Percentiles rank a stretch among this genome's conserved stretches.
phyloP scores from a whole-genome alignment of 2,797 vertebrate species.

The Onychomys torridus region DNA sequence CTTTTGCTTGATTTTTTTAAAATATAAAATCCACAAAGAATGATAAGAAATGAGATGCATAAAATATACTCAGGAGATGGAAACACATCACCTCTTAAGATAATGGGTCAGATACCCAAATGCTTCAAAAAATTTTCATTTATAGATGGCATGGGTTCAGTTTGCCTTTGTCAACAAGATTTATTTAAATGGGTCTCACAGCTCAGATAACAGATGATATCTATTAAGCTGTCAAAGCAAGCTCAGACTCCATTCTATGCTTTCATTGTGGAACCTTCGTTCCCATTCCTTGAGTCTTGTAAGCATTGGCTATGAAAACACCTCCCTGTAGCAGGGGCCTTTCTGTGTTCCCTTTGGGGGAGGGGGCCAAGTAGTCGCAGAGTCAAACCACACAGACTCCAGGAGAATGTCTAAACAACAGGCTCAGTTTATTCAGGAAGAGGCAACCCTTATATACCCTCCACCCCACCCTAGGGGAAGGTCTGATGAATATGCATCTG shows the following conservation, averaged over 20 bases:
- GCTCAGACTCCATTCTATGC: not conserved
- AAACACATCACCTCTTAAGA: not conserved
- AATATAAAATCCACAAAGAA: not conserved
- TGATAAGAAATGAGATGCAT: not conserved
- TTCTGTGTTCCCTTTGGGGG: too few species aligned
- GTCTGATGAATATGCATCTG: too few species aligned
- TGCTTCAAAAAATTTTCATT: not conserved
- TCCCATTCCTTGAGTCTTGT: not conserved
- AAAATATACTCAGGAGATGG: not conserved
- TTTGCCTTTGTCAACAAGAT: not conserved
- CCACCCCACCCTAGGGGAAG: too few species aligned
- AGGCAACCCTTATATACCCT: too few species aligned
- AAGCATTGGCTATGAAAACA: not conserved
- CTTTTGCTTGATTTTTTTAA: not conserved
- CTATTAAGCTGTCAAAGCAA: fast-evolving
- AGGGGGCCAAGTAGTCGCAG: too few species aligned
- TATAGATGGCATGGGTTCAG: fast-evolving
- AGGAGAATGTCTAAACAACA: too few species aligned
- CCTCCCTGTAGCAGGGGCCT: too few species aligned
- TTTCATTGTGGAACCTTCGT: not conserved
- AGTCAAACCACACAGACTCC: too few species aligned
- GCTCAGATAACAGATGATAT: not conserved
- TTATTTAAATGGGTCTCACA: fast-evolving
- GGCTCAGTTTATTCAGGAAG: too few species aligned
- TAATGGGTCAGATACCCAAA: not conserved